These are phyloP conservation scores for Sandelia bainsii DNA, from an alignment of 2,797 vertebrate genomes.

Conservation along the genomic window DNA sequence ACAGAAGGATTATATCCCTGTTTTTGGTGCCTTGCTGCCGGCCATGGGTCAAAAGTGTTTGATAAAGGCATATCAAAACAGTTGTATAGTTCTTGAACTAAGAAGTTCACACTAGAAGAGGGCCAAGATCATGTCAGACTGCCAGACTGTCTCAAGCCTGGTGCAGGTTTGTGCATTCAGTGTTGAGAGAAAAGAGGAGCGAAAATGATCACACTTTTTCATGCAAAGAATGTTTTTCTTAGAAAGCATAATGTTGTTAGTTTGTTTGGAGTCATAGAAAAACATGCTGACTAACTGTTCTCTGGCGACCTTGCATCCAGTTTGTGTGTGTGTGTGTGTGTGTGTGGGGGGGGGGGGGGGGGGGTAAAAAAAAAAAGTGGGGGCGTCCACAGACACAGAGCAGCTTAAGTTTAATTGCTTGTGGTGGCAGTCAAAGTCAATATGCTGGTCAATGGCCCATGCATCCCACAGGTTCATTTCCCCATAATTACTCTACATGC, in stretches of 20 bases:
- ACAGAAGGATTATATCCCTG: conserved; percentile 70
- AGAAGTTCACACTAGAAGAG: conserved; percentile 22
- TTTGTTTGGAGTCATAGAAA: conserved; percentile 27
- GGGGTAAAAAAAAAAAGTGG: conserved; percentile 62
- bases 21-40: conserved; percentile 41
- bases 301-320: conserved; percentile 61
- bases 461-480: conserved; percentile 84
- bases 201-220: conserved; percentile 1
- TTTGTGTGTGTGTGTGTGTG: conserved; percentile 45
- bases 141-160: conserved; percentile 2
- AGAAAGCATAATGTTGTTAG: conserved; percentile 20
- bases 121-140: conserved; percentile 39
- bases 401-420: conserved; percentile 86
- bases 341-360: conserved; percentile 4
- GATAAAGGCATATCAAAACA: conserved; percentile 66
- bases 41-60: conserved; percentile 50
- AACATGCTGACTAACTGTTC: conserved; percentile 64
- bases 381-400: conserved; percentile 74
- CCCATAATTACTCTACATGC: conserved; percentile 86
- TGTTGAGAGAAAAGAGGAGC: background rate
- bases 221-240: conserved; percentile 30
- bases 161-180: conserved; percentile 19
- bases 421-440: conserved; percentile 87
- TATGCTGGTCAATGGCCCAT: conserved; percentile 87
- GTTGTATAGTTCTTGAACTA: conserved; percentile 44